Evolutionary conservation across 30 jellyfish, hydroid and myxozoan genomes (phyloP).

Genomic region (Turritopsis dohrnii): DNA sequence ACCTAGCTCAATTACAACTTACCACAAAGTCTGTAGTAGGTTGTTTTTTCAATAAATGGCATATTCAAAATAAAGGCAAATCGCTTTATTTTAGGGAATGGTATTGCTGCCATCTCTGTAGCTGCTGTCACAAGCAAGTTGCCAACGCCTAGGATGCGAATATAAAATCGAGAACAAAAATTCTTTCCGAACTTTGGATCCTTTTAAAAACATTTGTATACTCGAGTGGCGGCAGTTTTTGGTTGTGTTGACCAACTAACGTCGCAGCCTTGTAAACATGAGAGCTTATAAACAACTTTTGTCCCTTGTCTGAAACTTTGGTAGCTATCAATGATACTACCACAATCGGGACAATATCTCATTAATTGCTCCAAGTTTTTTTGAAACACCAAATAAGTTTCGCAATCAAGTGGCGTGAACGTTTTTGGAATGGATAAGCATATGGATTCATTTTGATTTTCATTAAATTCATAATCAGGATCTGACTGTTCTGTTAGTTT

Average conservation of each 20-base stretch:
- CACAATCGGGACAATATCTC: background rate
- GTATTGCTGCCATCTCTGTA: too few relatives aligned
- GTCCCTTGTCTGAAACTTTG: background rate
- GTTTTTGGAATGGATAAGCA: too few relatives aligned
- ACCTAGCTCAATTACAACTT: too few relatives aligned
- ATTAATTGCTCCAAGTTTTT: background rate
- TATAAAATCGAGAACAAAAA: background rate
- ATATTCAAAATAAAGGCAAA: too few relatives aligned
- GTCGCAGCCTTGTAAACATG: background rate
- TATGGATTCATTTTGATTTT: too few relatives aligned
- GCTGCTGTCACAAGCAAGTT: background rate
- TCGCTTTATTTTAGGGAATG: too few relatives aligned
- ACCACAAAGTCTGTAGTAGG: too few relatives aligned
- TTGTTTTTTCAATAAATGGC: too few relatives aligned
- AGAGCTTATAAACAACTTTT: background rate
- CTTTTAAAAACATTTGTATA: background rate
- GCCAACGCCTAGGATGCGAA: background rate
- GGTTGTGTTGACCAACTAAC: background rate
- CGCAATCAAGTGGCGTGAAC: background rate
- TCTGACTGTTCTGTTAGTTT: too few relatives aligned
- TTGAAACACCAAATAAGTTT: background rate
- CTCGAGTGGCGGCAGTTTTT: background rate
- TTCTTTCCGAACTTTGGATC: background rate
- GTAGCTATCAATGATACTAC: background rate
- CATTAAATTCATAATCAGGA: too few relatives aligned